Evolutionary conservation across 2,888 invertebrate genomes (phyloP).

Genomic region (Pasiphila rectangulata): DNA sequence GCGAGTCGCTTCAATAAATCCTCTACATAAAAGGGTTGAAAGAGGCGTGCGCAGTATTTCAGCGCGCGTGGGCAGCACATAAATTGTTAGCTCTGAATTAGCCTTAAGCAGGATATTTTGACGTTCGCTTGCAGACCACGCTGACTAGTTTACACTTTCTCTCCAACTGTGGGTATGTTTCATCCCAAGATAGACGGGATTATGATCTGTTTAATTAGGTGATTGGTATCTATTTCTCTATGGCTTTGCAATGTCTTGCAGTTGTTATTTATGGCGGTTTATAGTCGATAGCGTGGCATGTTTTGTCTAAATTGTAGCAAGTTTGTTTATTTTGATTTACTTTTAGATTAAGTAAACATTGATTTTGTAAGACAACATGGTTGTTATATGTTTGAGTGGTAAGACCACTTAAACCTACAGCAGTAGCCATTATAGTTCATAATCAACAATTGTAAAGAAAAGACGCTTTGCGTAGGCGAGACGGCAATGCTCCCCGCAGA

Average conservation of each 20-base stretch:
- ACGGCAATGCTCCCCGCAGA: slow-evolving; percentile 40
- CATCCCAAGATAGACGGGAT: slow-evolving; percentile 33
- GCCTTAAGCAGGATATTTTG: slow-evolving; percentile 71
- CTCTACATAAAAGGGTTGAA: slow-evolving; percentile 71
- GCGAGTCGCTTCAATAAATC: slow-evolving; percentile 68
- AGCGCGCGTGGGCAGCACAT: slow-evolving; percentile 68
- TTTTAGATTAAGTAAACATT: neutral
- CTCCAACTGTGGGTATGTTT: slow-evolving; percentile 42
- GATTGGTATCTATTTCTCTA: slow-evolving; percentile 26
- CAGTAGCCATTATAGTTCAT: slow-evolving; percentile 3
- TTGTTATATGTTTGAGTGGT: slow-evolving; percentile 1
- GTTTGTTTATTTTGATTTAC: neutral
- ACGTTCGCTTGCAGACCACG: slow-evolving; percentile 55
- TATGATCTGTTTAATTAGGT: slow-evolving; percentile 29
- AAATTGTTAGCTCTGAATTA: slow-evolving; percentile 71
- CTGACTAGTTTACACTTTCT: slow-evolving; percentile 58
- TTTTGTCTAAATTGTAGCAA: neutral
- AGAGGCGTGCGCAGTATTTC: slow-evolving; percentile 69
- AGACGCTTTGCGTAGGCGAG: slow-evolving; percentile 33
- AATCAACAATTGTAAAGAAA: slow-evolving; percentile 28
- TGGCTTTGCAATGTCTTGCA: slow-evolving; percentile 21
- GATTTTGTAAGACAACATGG: neutral
- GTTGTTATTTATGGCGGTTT: slow-evolving; percentile 25
- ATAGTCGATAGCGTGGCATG: slow-evolving; percentile 6
- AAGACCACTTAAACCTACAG: neutral